phyloP scores from a whole-genome alignment of 1,140 invertebrate genomes.

The Microplitis mediator region DNA sequence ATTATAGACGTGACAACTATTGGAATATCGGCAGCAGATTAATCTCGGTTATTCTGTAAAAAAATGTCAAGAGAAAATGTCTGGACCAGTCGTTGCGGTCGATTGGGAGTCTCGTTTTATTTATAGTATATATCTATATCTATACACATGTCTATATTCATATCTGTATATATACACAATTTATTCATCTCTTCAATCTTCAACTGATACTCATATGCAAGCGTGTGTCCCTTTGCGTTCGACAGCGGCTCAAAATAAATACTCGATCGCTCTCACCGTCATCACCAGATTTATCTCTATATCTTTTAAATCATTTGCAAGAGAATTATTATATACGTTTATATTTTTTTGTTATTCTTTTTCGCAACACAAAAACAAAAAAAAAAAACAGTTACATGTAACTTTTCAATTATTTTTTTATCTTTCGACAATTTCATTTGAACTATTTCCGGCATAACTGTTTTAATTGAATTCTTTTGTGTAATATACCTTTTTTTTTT shows the following conservation, averaged over 20 bases:
- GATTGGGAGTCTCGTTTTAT: neutral
- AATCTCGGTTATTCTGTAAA: conserved; percentile 7
- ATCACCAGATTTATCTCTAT: conserved; percentile 2
- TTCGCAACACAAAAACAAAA: too few relatives aligned
- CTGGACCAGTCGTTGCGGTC: conserved; percentile 3
- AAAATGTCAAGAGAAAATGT: neutral
- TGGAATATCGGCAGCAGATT: conserved; percentile 2
- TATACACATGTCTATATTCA: neutral
- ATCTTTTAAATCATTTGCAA: neutral
- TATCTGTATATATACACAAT: neutral
- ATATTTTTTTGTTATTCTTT: too few relatives aligned
- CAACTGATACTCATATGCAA: conserved; percentile 16
- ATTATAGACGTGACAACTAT: conserved; percentile 9
- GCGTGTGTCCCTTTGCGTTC: conserved; percentile 14
- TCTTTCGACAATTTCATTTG: too few relatives aligned
- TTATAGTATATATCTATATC: neutral
- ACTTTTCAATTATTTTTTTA: neutral
- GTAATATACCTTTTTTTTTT: too few relatives aligned
- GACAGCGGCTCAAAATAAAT: conserved; percentile 19
- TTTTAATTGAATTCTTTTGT: too few relatives aligned
- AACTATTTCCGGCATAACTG: too few relatives aligned
- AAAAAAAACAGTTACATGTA: too few relatives aligned
- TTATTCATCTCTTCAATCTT: conserved; percentile 16
- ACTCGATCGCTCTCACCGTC: conserved; percentile 15
- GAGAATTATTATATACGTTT: neutral